Base-by-base conservation (phyloP, 2,113 vertebrate species). In the Stigmatopora argus region DNA sequence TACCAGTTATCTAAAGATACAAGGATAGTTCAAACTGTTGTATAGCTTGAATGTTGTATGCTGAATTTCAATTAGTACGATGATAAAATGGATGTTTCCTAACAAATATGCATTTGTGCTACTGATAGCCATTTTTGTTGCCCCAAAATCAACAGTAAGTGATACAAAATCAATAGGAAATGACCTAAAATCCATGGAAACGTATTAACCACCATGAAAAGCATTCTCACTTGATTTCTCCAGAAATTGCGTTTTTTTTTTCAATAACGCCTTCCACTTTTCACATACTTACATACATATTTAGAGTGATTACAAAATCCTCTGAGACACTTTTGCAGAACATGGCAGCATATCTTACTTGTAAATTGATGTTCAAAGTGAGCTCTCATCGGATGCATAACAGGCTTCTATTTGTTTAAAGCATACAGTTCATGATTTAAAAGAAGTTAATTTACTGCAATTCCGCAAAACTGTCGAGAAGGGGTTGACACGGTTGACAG, bases 391-490 rank as follows among this genome's bases (percentile, higher is more conserved):
- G 60, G 53, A 8, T 75, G 38, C 49, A 68, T 65, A 66, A 72
- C 17, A 14, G 46, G 11, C 69, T 66, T 70, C 9, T 11, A 57
- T 51, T 51, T 19, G 31, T 67, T 35, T 31, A 49, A 13, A 70
- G 8, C 14, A 66, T 45, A 38, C 7, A 46, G 11, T 17, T 65
- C 45, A 31, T n/a, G 15, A 49, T 63, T 48, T 59, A 12, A 69
- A 73, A 57, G 31, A 7, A 21, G 52, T 44, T 56, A 66, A 70
- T 71, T 63, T 9, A 38, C 21, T 47, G n/a, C 81, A 41, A 61
- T 73, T 64, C 62, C 26, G 21, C 52, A 46, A 64, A 45, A 73
- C 52, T 18, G 14, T 77, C 46, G 73, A 56, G 74, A 70, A 73
- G 45, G 46, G 7, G 35, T 64, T 51, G 49, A 34, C 9, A 12